These are phyloP conservation scores for Drosophila ambigua DNA, from an alignment of 1,140 invertebrate genomes.

Conservation along the genomic window DNA sequence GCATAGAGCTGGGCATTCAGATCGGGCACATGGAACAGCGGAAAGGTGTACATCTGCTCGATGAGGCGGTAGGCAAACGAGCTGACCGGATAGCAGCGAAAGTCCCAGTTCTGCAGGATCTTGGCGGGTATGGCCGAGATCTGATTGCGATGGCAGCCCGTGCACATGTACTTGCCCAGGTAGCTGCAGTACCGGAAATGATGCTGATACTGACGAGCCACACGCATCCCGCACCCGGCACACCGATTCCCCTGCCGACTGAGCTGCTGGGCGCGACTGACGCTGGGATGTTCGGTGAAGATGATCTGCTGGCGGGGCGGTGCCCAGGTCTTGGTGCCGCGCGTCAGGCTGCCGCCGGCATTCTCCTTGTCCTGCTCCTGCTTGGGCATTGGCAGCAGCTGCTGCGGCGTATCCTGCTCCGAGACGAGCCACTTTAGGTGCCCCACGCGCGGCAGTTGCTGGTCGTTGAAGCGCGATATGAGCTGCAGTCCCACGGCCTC, in stretches of 20 bases:
- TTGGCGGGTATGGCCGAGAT: slow-evolving; percentile 90
- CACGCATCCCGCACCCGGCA: slow-evolving; percentile 93
- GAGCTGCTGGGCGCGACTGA: slow-evolving; percentile 87
- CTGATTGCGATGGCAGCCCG: slow-evolving; percentile 93
- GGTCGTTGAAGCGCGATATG: slow-evolving; percentile 90
- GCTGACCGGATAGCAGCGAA: slow-evolving; percentile 88
- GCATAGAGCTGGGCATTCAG: slow-evolving; percentile 89
- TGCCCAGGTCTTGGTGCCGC: slow-evolving; percentile 93
- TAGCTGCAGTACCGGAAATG: slow-evolving; percentile 93
- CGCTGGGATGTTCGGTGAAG: slow-evolving; percentile 89
- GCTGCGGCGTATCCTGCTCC: slow-evolving; percentile 91
- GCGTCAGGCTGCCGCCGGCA: slow-evolving; percentile 69
- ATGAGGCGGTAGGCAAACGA: slow-evolving; percentile 92
- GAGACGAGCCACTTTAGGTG: slow-evolving; percentile 93
- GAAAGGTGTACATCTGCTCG: slow-evolving; percentile 91
- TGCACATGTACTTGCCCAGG: slow-evolving; percentile 94
- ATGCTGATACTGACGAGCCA: slow-evolving; percentile 89
- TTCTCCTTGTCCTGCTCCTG: slow-evolving; percentile 20
- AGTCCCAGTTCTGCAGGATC: slow-evolving; percentile 88
- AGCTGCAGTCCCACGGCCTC: slow-evolving; percentile 92
- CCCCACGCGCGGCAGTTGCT: slow-evolving; percentile 90
- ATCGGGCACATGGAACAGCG: slow-evolving; percentile 90
- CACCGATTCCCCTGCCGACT: slow-evolving; percentile 92
- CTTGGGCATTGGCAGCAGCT: slow-evolving; percentile 89
- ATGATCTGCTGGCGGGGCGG: slow-evolving; percentile 94